Percentiles rank a stretch among this genome's conserved stretches.
Evolutionary conservation across 2,797 vertebrate genomes (phyloP).

Genomic region (Balearica regulorum): DNA sequence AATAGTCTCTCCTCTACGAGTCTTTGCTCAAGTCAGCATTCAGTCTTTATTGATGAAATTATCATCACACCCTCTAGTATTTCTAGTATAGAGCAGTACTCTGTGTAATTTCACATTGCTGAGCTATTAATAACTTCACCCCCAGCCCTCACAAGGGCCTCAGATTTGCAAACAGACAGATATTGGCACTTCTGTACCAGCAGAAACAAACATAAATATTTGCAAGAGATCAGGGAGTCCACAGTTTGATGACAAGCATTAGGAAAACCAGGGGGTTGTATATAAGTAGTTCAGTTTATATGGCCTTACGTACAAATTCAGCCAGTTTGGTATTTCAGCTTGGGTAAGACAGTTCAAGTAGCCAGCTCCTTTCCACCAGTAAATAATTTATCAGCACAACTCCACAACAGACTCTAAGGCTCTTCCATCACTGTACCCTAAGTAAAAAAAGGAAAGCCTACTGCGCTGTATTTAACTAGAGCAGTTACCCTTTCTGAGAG

Average conservation of each 20-base stretch:
- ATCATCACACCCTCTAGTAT: not conserved
- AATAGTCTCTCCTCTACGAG: not conserved
- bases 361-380: not conserved
- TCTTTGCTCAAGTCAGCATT: not conserved
- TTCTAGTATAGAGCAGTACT: not conserved
- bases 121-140: not conserved
- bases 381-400: not conserved
- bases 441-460: not conserved
- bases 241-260: fast-evolving
- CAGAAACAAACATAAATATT: not conserved
- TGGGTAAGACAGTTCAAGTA: not conserved
- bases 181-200: not conserved
- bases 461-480: not conserved
- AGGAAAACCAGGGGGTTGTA: not conserved
- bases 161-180: not conserved
- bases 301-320: not conserved
- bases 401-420: not conserved
- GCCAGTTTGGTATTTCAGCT: not conserved
- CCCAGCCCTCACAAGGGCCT: not conserved
- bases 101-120: not conserved
- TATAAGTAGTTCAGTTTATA: not conserved
- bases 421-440: not conserved
- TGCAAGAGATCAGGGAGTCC: not conserved
- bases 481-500: not conserved
- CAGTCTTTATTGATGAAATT: not conserved